Percentiles rank a stretch among this genome's conserved stretches.
phyloP scores from a whole-genome alignment of 2,797 vertebrate species.

The Rhinichthys osculus region DNA sequence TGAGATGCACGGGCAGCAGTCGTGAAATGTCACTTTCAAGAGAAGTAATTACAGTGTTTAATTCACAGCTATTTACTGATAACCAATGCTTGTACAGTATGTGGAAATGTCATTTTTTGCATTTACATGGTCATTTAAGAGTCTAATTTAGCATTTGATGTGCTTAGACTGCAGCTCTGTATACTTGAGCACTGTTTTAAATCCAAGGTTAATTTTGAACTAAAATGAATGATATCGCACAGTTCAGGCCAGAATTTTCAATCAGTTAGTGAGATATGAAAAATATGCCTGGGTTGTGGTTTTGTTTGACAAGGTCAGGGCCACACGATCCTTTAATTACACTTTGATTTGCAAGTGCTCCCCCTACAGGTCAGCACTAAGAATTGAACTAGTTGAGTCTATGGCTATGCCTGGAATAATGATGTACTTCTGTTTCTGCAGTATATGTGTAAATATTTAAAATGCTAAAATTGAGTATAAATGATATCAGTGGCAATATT shows the following conservation, averaged over 20 bases:
- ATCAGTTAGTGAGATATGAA: background rate
- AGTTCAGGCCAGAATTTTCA: background rate
- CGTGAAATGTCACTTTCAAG: background rate
- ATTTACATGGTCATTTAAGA: constrained; percentile 20
- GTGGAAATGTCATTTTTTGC: background rate
- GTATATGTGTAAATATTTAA: background rate
- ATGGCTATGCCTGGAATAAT: background rate
- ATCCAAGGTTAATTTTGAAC: background rate
- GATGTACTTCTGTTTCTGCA: background rate
- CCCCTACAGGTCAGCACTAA: constrained; percentile 58
- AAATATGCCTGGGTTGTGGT: constrained; percentile 22
- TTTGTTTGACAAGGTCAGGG: constrained; percentile 46
- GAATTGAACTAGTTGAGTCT: constrained; percentile 29
- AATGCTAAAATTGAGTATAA: background rate
- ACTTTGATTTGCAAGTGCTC: constrained; percentile 56
- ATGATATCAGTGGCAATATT: background rate
- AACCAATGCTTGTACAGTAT: background rate
- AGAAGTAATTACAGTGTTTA: constrained; percentile 18
- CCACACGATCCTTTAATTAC: constrained; percentile 5
- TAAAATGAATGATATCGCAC: background rate
- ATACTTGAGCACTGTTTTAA: constrained; percentile 6
- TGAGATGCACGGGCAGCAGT: constrained; percentile 19
- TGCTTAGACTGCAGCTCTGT: background rate
- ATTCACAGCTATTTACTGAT: constrained; percentile 23
- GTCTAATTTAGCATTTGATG: constrained; percentile 20